Conservation (phyloP, 2,888 invertebrate genomes). For the Aporophyla lueneburgensis region DNA sequence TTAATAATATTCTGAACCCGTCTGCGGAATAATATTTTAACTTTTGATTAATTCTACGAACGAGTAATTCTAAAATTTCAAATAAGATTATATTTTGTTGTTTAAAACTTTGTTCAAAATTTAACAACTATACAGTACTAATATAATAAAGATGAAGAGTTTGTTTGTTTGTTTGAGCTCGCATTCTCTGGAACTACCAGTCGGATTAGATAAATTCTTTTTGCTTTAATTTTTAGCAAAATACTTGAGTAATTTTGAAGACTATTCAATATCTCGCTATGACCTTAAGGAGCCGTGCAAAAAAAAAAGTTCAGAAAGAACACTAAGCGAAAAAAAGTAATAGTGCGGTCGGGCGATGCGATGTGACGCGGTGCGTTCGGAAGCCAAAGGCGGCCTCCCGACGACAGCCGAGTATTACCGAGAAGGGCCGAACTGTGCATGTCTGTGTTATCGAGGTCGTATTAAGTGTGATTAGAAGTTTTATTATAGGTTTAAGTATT, state of each 20-base stretch:
- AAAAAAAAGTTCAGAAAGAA: not conserved
- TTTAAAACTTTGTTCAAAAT: slow-evolving; percentile 25
- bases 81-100: slow-evolving; percentile 39
- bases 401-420: no score
- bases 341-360: no score
- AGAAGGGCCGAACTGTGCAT: not conserved
- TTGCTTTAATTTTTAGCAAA: not conserved
- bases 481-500: no score
- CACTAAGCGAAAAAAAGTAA: no score
- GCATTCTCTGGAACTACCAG: not conserved
- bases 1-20: slow-evolving; percentile 32
- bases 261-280: no score
- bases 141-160: not conserved
- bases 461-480: no score
- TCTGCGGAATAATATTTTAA: slow-evolving; percentile 52
- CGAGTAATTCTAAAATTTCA: slow-evolving; percentile 40
- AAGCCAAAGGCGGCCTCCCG: not conserved
- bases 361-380: not conserved
- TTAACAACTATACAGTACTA: not conserved
- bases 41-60: slow-evolving; percentile 56
- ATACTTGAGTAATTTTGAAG: no score
- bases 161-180: not conserved
- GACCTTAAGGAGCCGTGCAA: not conserved
- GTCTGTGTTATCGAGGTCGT: not conserved
- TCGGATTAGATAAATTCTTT: no score